Conservation (phyloP, 1,140 invertebrate species). For the Bradysia coprophila region DNA sequence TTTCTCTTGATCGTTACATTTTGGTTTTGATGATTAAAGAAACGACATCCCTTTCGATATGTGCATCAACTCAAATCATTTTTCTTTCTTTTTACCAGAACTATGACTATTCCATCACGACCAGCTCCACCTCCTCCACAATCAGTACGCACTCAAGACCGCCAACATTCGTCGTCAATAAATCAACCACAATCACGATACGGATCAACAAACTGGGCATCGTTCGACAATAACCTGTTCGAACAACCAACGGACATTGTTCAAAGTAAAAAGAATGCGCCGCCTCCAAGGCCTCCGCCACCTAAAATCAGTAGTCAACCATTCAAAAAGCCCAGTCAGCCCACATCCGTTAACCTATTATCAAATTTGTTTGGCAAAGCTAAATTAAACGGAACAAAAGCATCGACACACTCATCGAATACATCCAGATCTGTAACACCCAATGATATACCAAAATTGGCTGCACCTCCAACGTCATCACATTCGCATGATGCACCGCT, state of each 20-base stretch:
- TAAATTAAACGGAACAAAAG: background rate
- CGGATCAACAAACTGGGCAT: background rate
- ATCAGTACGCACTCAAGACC: background rate
- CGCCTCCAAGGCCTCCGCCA: background rate
- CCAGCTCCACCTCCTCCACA: background rate
- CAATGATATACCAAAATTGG: background rate
- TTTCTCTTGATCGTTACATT: too few relatives aligned
- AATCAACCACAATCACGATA: background rate
- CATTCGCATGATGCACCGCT: background rate
- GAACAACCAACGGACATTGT: background rate
- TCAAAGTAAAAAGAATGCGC: background rate
- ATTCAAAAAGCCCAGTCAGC: background rate
- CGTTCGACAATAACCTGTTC: background rate
- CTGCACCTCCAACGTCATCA: background rate
- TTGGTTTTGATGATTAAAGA: too few relatives aligned
- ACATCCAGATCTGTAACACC: background rate
- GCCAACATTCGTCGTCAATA: background rate
- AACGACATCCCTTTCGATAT: too few relatives aligned
- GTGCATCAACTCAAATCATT: too few relatives aligned
- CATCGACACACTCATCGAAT: background rate
- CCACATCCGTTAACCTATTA: background rate
- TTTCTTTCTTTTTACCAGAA: background rate
- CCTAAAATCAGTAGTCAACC: background rate
- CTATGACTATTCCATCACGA: background rate
- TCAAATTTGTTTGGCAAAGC: background rate